A percentile compares a stretch with the other conserved stretches of the same genome.
Evolutionary conservation across 2,797 vertebrate genomes (phyloP).

Genomic region (Gadopsis bispinosus): DNA sequence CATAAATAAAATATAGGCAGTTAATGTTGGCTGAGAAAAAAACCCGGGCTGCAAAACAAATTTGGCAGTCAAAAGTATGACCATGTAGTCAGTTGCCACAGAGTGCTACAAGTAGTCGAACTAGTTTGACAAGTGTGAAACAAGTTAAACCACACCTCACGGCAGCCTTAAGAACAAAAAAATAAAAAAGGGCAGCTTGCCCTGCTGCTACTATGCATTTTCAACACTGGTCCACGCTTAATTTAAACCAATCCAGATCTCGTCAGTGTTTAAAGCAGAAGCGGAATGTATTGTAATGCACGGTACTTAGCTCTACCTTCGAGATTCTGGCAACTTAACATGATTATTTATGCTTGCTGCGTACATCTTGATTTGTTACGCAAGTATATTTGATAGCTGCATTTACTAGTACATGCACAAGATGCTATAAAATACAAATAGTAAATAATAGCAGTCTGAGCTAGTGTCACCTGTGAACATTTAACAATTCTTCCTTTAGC

Average conservation of each 20-base stretch:
- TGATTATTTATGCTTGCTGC: background rate
- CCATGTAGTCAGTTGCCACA: background rate
- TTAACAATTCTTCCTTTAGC: background rate
- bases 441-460: background rate
- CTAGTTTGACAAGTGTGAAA: slow-evolving; percentile 55
- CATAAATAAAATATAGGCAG: background rate
- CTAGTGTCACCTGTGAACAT: background rate
- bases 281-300: background rate
- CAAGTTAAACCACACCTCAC: too few relatives aligned
- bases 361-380: background rate
- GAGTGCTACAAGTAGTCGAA: slow-evolving; percentile 20
- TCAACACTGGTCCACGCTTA: background rate
- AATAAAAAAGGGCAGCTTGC: background rate
- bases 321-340: background rate
- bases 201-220: background rate
- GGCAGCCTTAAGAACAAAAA: background rate
- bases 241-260: background rate
- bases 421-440: background rate
- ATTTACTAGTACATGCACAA: background rate
- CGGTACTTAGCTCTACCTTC: background rate
- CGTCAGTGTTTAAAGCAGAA: background rate
- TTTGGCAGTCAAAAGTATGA: background rate
- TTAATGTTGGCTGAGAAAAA: slow-evolving; percentile 22
- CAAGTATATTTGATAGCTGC: background rate
- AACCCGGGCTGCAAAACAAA: background rate